A percentile compares a stretch with the other conserved stretches of the same genome.
phyloP scores from a whole-genome alignment of 2,888 invertebrate genomes.

The Lottia gigantea region DNA sequence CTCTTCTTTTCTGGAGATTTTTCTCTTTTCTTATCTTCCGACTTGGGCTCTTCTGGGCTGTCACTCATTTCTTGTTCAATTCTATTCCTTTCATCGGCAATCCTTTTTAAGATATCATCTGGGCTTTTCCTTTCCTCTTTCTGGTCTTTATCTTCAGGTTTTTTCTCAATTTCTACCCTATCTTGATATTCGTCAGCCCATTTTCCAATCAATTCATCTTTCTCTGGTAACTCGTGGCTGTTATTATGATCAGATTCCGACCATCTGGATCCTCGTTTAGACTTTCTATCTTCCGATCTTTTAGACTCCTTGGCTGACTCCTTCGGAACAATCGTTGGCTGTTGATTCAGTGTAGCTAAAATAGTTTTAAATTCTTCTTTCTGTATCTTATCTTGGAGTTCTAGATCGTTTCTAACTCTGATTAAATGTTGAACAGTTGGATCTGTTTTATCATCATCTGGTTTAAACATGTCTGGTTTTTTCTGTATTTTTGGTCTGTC shows the following conservation, averaged over 20 bases:
- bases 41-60: background rate
- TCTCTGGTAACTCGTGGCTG: background rate
- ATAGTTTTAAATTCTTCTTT: background rate
- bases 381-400: constrained; percentile 14
- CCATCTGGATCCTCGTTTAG: background rate
- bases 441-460: constrained; percentile 21
- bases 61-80: background rate
- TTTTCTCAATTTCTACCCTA: background rate
- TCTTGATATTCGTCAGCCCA: background rate
- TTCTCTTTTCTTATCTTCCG: constrained; percentile 12
- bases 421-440: constrained; percentile 1
- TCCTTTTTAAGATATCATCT: background rate
- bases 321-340: background rate
- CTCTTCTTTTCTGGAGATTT: constrained; percentile 7
- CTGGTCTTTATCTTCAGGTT: constrained; percentile 9
- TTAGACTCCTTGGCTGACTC: background rate
- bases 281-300: background rate
- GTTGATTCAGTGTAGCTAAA: constrained; percentile 5
- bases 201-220: background rate
- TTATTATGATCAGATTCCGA: background rate
- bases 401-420: constrained; percentile 3
- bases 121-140: background rate
- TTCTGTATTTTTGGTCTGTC: constrained; percentile 34
- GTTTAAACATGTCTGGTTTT: constrained; percentile 34
- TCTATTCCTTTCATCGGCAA: background rate